These are phyloP conservation scores for Diplolepis rosae DNA, from an alignment of 2,888 invertebrate genomes.

Conservation along the genomic window DNA sequence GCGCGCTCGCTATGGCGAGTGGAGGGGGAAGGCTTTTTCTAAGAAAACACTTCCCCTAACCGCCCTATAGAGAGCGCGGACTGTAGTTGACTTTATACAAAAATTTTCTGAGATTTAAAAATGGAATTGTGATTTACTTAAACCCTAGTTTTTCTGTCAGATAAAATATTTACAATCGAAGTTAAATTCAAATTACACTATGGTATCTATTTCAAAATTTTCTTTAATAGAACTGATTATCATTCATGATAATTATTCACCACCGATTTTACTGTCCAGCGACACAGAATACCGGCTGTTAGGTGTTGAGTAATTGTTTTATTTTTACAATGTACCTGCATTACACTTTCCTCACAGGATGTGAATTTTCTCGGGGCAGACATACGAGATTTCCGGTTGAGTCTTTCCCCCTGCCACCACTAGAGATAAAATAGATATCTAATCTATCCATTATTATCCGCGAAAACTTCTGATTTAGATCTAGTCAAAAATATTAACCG, in stretches of 20 bases:
- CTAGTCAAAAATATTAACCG: background rate
- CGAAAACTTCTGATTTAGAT: background rate
- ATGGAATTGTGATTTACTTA: no score
- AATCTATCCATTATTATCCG: background rate
- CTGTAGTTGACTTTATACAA: no score
- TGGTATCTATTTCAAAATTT: background rate
- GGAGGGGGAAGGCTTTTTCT: no score
- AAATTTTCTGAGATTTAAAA: no score
- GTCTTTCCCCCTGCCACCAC: background rate
- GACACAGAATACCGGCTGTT: background rate
- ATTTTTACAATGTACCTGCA: constrained; percentile 11
- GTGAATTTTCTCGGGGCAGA: constrained; percentile 7
- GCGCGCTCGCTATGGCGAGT: no score
- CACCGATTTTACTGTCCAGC: constrained; percentile 7
- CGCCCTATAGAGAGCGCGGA: no score
- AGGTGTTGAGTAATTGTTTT: constrained; percentile 11
- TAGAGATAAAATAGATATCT: background rate
- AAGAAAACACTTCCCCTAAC: no score
- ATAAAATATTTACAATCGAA: background rate
- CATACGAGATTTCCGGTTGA: constrained; percentile 14
- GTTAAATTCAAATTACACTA: background rate
- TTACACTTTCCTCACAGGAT: constrained; percentile 19
- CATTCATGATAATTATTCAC: constrained; percentile 5
- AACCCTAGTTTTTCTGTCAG: background rate
- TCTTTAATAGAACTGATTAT: background rate